Percentiles rank a stretch among this genome's conserved stretches.
phyloP scores from a whole-genome alignment of 2,113 vertebrate species.

The Nansenia antarctica region DNA sequence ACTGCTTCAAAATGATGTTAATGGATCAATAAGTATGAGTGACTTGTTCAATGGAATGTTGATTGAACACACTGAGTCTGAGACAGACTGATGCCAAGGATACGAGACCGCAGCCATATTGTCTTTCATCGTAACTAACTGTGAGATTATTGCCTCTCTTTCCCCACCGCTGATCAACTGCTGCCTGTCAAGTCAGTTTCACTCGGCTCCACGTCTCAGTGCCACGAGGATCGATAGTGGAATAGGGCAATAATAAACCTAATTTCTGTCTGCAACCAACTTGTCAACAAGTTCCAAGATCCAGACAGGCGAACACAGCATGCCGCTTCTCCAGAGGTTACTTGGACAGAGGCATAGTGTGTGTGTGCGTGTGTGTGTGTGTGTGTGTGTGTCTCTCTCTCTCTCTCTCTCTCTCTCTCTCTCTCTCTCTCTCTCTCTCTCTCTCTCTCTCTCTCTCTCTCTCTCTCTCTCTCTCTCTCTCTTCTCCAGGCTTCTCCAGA shows the following conservation, averaged over 20 bases:
- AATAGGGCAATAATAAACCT: conserved; percentile 43
- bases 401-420: not conserved
- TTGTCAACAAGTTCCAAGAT: not conserved
- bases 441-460: too few species aligned
- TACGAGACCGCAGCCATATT: not conserved
- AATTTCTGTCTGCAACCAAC: conserved; percentile 20
- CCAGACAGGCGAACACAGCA: not conserved
- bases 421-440: not conserved
- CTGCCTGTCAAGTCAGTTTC: conserved; percentile 6
- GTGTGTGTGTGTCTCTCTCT: not conserved
- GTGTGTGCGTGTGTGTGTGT: not conserved
- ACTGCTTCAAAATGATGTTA: too few species aligned
- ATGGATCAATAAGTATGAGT: too few species aligned
- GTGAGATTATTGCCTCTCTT: conserved; percentile 15
- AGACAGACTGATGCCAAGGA: not conserved
- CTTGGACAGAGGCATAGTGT: not conserved
- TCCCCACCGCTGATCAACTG: conserved; percentile 7
- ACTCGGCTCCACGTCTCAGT: conserved; percentile 6
- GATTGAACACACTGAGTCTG: too few species aligned
- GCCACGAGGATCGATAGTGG: conserved; percentile 15
- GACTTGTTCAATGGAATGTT: too few species aligned
- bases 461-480: too few species aligned
- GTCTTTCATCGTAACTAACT: not conserved
- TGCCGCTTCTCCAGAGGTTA: not conserved
- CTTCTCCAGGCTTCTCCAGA: too few species aligned